These are phyloP conservation scores for Sebastes dallii DNA, from an alignment of 2,797 vertebrate genomes.

Conservation along the genomic window DNA sequence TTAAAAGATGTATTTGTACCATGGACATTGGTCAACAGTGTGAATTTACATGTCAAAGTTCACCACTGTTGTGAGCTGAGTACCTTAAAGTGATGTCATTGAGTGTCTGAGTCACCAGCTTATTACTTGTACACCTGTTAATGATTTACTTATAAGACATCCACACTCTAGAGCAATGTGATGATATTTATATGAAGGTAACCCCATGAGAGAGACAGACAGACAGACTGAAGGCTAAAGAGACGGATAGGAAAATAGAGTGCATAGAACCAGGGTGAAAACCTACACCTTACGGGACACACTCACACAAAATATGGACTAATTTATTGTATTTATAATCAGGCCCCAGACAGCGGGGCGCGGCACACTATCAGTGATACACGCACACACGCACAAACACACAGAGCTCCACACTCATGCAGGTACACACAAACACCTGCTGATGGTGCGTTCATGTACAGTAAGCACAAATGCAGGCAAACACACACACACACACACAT, in stretches of 20 bases:
- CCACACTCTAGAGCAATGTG: neutral
- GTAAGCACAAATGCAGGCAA: conserved; percentile 2
- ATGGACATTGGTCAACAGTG: neutral
- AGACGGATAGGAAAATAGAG: neutral
- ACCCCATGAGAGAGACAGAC: neutral
- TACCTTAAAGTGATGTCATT: neutral
- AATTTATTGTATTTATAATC: conserved; percentile 43
- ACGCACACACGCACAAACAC: neutral
- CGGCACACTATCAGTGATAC: conserved; percentile 22
- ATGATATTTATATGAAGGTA: neutral
- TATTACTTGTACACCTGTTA: neutral
- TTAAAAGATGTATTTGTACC: neutral
- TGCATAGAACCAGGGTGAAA: neutral
- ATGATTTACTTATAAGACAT: conserved; percentile 29
- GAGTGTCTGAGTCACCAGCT: neutral
- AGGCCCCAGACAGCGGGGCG: conserved; percentile 32
- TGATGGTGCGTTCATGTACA: conserved; percentile 6
- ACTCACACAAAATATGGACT: neutral
- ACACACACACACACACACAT: conserved; percentile 21
- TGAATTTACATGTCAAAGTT: neutral
- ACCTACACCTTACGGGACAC: neutral
- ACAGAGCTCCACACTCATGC: neutral
- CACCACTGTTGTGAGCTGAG: neutral
- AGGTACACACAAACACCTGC: conserved; percentile 47
- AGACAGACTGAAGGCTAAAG: neutral